Percentiles rank a stretch among this genome's conserved stretches.
These are phyloP conservation scores for Drosophila aff. DNA, from an alignment of 1,140 invertebrate species.

Conservation along the genomic window DNA sequence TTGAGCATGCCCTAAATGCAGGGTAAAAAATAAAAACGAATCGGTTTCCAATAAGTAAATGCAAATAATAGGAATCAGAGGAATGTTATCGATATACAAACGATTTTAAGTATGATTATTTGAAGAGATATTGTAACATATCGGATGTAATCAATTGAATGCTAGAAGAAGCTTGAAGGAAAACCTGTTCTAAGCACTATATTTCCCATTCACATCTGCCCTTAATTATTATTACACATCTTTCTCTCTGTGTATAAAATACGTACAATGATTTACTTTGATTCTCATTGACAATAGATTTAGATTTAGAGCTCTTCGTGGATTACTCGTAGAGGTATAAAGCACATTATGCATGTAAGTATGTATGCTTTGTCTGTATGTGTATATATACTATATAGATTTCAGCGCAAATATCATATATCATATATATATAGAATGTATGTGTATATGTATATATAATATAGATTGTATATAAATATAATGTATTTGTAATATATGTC, in stretches of 20 bases:
- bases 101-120: background rate
- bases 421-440: constrained; percentile 53
- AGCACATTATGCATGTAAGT: constrained; percentile 66
- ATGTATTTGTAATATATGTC: constrained; percentile 46
- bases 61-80: background rate
- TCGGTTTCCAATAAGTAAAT: background rate
- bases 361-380: constrained; percentile 41
- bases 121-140: background rate
- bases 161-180: background rate
- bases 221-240: background rate
- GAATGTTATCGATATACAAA: background rate
- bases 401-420: constrained; percentile 64
- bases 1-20: no score
- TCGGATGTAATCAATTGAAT: no score
- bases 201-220: background rate
- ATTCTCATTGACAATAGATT: constrained; percentile 66
- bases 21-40: no score
- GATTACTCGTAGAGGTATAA: constrained; percentile 72
- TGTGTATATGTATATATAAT: constrained; percentile 56
- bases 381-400: constrained; percentile 53
- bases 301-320: constrained; percentile 70
- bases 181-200: background rate
- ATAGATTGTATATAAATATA: constrained; percentile 63
- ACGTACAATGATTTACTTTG: constrained; percentile 90
- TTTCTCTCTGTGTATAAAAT: constrained; percentile 91